Conservation (phyloP, 2,113 vertebrate species). For the Hipposideros armiger region DNA sequence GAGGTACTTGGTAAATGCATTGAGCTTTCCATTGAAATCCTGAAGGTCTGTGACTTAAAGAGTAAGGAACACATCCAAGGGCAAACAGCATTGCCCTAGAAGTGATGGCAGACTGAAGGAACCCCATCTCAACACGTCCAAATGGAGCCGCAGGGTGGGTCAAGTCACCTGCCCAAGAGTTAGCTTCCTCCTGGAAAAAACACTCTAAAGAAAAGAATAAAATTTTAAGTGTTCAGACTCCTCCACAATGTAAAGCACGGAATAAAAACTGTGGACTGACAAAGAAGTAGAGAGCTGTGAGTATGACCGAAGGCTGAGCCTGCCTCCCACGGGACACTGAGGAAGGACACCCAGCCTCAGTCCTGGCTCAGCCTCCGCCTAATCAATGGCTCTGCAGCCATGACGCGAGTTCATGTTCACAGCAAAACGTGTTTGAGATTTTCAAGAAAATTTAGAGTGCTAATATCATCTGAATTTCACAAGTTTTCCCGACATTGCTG, state of each 20-base stretch:
- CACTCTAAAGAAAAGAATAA: neutral
- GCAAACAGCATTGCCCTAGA: neutral
- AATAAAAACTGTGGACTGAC: neutral
- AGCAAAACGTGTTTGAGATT: neutral
- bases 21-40: neutral
- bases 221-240: neutral
- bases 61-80: neutral
- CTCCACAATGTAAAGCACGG: too few relatives aligned
- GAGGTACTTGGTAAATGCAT: neutral
- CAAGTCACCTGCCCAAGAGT: neutral
- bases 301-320: neutral
- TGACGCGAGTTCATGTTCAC: neutral
- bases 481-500: slow-evolving; percentile 22
- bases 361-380: too few relatives aligned
- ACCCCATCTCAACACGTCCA: neutral
- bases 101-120: neutral
- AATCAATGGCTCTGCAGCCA: neutral
- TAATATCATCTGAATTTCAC: neutral
- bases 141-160: neutral
- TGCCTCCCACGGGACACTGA: rapidly evolving
- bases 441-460: neutral
- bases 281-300: neutral
- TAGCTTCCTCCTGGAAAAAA: neutral
- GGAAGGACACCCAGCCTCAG: rapidly evolving
- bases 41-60: neutral